These are phyloP conservation scores for Gulo gulo DNA, from an alignment of 2,113 vertebrate species.

Conservation along the genomic window DNA sequence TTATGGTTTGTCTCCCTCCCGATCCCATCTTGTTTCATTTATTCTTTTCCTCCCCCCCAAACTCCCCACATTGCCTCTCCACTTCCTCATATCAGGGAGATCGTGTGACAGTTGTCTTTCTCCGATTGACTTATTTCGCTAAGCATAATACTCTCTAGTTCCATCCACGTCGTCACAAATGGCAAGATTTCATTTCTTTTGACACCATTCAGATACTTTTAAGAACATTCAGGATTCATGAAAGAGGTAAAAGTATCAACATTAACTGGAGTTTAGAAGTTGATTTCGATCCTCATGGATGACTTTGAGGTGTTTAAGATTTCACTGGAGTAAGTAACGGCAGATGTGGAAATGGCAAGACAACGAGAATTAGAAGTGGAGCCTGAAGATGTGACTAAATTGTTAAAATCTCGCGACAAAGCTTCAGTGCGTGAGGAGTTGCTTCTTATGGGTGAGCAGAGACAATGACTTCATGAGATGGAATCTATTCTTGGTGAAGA, in stretches of 20 bases:
- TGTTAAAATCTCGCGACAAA: not conserved
- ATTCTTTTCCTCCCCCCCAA: too few species aligned
- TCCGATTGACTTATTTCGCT: too few species aligned
- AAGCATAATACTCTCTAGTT: too few species aligned
- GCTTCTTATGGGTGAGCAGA: not conserved
- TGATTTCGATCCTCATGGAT: not conserved
- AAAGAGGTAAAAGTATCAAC: not conserved
- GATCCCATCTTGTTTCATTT: too few species aligned
- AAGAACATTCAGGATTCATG: not conserved
- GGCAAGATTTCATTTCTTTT: too few species aligned
- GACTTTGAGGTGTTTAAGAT: not conserved
- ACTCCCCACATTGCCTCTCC: too few species aligned
- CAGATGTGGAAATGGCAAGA: not conserved
- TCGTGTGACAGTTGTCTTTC: too few species aligned
- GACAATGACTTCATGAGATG: not conserved
- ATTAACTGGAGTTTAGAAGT: not conserved
- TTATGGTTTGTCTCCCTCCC: too few species aligned
- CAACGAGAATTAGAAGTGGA: not conserved
- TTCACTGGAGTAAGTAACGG: not conserved
- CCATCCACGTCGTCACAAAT: too few species aligned
- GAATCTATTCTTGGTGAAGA: not conserved
- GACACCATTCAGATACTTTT: not conserved
- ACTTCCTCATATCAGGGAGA: too few species aligned
- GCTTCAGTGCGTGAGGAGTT: not conserved
- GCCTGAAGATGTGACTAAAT: not conserved